phyloP scores from a whole-genome alignment of 2,888 invertebrate genomes.

The Athalia rosae region DNA sequence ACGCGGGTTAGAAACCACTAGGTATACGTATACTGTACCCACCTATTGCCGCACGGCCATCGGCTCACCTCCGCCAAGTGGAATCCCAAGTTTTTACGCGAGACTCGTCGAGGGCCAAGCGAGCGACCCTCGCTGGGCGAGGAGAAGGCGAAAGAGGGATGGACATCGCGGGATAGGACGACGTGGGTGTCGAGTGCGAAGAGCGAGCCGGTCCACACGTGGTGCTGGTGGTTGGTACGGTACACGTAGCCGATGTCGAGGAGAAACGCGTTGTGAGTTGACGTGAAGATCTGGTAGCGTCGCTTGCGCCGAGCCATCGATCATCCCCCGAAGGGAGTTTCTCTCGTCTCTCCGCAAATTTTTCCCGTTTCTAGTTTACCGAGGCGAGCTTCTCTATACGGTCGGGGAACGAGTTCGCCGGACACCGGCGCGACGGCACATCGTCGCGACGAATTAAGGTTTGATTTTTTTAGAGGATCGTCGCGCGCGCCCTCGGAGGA shows the following conservation, averaged over 20 bases:
- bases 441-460: constrained; percentile 62
- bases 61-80: constrained; percentile 7
- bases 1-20: neutral
- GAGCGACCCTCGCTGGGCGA: too few species aligned
- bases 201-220: too few species aligned
- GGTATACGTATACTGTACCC: too few species aligned
- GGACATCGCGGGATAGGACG: neutral
- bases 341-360: constrained; percentile 48
- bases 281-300: neutral
- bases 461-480: constrained; percentile 55
- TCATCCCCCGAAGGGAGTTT: constrained; percentile 54
- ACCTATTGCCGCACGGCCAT: neutral
- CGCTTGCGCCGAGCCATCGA: constrained; percentile 49
- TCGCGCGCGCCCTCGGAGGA: too few species aligned
- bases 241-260: neutral
- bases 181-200: neutral
- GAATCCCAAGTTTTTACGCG: constrained; percentile 35
- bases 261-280: constrained; percentile 8
- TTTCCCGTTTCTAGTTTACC: neutral
- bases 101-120: constrained; percentile 24
- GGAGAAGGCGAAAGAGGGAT: neutral
- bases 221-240: too few species aligned
- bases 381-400: neutral
- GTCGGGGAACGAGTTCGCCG: constrained; percentile 47
- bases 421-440: constrained; percentile 59